These are phyloP conservation scores for Spongia lamella DNA, from an alignment of 37 sponge, comb jelly and placozoan species.

Conservation along the genomic window DNA sequence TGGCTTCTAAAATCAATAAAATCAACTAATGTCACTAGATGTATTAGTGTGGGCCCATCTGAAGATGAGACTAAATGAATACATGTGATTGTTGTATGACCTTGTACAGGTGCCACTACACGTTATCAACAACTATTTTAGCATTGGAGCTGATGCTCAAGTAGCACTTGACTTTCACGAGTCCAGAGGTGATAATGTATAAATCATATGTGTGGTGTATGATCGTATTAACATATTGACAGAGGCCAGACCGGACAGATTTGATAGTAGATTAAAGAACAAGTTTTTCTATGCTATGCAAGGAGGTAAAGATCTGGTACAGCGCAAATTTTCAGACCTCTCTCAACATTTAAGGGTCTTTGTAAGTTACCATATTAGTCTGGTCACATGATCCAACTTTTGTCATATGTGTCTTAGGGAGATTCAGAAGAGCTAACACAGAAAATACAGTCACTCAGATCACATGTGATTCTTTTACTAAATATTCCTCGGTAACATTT, in stretches of 20 bases:
- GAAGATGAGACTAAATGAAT: too few species aligned
- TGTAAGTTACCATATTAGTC: too few species aligned
- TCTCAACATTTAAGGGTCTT: constrained; percentile 1
- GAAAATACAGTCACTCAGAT: constrained; percentile 36
- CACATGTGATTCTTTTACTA: constrained; percentile 70
- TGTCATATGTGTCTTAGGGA: constrained; percentile 52
- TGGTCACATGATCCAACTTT: too few species aligned
- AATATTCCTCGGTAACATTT: constrained; percentile 77
- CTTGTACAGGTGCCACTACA: constrained; percentile 53
- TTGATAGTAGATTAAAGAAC: constrained; percentile 76
- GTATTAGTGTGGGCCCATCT: too few species aligned
- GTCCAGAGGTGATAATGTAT: constrained; percentile 58
- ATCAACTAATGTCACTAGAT: too few species aligned
- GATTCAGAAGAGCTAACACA: constrained; percentile 79
- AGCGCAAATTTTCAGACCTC: constrained; percentile 48
- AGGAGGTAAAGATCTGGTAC: constrained; percentile 58
- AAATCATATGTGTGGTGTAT: too few species aligned
- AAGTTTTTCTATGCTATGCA: constrained; percentile 75
- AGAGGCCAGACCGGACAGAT: constrained; percentile 90
- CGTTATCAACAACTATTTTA: constrained; percentile 86
- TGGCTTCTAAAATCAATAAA: too few species aligned
- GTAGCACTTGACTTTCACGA: constrained; percentile 66
- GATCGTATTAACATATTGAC: too few species aligned
- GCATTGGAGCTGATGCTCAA: constrained; percentile 82
- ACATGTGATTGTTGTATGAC: too few species aligned